Evolutionary conservation across 2,113 vertebrate species (phyloP), one percentile per base, ranked within the genome.

Genomic region (Cynopterus brachyotis): DNA sequence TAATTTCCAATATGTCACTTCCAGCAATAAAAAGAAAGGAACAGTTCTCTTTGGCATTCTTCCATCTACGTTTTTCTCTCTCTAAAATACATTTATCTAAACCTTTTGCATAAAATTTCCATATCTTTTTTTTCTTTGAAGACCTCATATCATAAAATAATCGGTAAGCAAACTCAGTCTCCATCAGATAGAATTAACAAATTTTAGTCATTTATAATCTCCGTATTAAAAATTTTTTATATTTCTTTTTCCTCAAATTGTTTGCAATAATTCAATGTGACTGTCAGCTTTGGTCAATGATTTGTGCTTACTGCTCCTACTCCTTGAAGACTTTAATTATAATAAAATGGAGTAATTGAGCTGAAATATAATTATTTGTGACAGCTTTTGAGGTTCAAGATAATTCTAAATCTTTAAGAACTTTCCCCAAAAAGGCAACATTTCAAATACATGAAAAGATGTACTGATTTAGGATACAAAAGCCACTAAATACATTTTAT

Each of bases 281-380:
- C 3, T 91, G 37, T 66, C 5, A 59, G 15, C 57, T 81, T 83
- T 70, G 45, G 55, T 79, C 26, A 88, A 88, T n/a, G 30, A 57
- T 35, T 95, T 92, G 92, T 40, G 2, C 32, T 93, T 45, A 84
- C 45, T 89, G 45, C 35, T 85, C 91, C 87, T 83, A 24, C 16
- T 97, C 42, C 72, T 67, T 89, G 45, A 91, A 89, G 9, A 95
- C 94, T 81, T 91, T 92, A 91, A 82, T 57, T 73, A 78, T 24
- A 82, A 82, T 79, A 64, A 89, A 84, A 35, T 75, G 32, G 30
- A 89, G 7, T 75, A 67, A 75, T 59, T 95, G 45, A 94, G 62
- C 28, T 72, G 7, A 42, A 95, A 32, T 73, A 83, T 37, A 55
- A 76, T 45, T 75, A 93, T 82, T 87, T 87, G 9, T 87, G 42